Conservation (phyloP, 2,797 vertebrate genomes). For the Chloroceryle amazona region DNA sequence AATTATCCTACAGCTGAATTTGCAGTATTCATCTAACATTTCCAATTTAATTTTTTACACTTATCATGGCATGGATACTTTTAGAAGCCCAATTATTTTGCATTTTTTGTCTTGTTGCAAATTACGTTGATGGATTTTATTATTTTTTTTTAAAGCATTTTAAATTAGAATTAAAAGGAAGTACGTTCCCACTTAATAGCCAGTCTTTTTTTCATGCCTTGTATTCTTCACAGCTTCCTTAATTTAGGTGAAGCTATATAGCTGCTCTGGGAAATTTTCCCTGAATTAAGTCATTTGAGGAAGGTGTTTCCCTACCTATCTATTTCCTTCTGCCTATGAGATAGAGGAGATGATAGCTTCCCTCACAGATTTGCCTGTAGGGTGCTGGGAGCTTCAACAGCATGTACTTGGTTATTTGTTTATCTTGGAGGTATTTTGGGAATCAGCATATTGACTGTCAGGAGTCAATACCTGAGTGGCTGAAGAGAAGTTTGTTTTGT, state of each 20-base stretch:
- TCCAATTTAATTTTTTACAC: neutral
- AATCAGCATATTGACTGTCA: neutral
- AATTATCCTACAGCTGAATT: neutral
- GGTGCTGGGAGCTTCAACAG: neutral
- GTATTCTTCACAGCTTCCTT: neutral
- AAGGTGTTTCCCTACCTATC: neutral
- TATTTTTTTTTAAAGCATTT: neutral
- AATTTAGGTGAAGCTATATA: neutral
- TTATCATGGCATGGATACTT: neutral
- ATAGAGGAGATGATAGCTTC: neutral
- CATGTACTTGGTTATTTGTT: neutral
- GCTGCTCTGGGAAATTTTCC: neutral
- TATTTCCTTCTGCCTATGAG: neutral
- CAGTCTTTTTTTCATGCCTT: neutral
- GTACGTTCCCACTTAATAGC: neutral
- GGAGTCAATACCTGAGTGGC: neutral
- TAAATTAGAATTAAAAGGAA: neutral
- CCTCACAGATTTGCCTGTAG: neutral
- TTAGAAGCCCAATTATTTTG: neutral
- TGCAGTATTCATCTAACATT: neutral
- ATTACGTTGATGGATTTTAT: neutral
- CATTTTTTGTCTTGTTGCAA: neutral
- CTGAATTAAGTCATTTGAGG: constrained; percentile 11
- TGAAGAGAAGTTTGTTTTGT: neutral
- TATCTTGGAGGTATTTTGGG: neutral